Evolutionary conservation across 2,113 vertebrate species (phyloP), one percentile per base, ranked within the genome.

Genomic region (Chloebia gouldiae): DNA sequence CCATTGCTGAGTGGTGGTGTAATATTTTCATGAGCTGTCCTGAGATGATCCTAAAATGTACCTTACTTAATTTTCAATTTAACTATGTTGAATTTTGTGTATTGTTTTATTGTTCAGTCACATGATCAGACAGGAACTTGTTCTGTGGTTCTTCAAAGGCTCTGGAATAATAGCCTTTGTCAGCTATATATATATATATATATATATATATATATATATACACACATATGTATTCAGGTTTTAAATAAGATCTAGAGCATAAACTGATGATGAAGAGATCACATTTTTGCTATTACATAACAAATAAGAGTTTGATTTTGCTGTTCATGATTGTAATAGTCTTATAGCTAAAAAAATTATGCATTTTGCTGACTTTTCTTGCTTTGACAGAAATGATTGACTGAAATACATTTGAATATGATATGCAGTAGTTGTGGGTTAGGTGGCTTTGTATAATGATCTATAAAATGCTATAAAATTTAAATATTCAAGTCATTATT

Each of bases 331-430:
- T 50, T 81, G 27, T 66, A 57, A 7, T 42, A 44, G 31, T 42
- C 2, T 8, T 44, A 1, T 25, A 78, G 27, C 16, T 57, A 15
- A 11, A 73, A 20, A 82, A 53, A 15, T 8, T 0, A 9, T 1
- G 1, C 11, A 5, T 64, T 92, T 86, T 75, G 5, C 21, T 70
- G 13, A 14, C 22, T 90, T 93, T 69, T 50, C 15, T 7, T 35
- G 44, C 21, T 57, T 69, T 83, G 40, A 23, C 9, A 66, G 59
- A 84, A 69, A 20, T 7, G 51, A 47, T 39, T 79, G 53, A 6
- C 22, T 11, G 8, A 76, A 77, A 65, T 83, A 23, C 2, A 5
- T 81, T 88, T 42, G 11, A 42, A 53, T 71, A 33, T 24, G n/a
- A 27, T 25, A 40, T 4, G 5, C 33, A 53, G 12, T 18, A 47